Evolutionary conservation across 1,140 invertebrate genomes (phyloP), one percentile per base, ranked within the genome.

Genomic region (Delia radicum): DNA sequence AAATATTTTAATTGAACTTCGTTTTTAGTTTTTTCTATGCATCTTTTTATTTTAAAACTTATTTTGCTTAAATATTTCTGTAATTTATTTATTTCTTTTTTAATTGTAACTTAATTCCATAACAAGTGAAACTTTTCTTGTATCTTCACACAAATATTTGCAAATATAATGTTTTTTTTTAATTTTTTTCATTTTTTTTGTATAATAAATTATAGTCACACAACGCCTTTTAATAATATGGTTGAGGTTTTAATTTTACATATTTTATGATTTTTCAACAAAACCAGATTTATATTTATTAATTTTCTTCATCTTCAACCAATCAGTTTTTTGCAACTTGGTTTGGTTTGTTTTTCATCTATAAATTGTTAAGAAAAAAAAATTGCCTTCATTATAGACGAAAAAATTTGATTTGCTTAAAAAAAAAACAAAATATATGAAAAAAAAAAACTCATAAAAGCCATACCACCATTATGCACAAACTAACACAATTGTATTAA

Each of bases 201-300:
- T n/a, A n/a, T n/a, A n/a, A 67, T 4, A 67, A 67, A 31, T 67
- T 31, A 67, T 67, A 2, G 12, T 12, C 63, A 31, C n/a, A 67
- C 63, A 67, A 67, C 63, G 63, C 63, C 63, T 67, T 67, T 67
- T 67, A 67, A 67, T 33, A 67, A 18, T 67, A 67, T 7, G 8
- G 18, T 21, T 28, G 63, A 67, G 27, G 27, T 67, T 67, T 31
- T 67, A 67, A 31, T 67, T 67, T 67, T 67, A 67, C 63, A 67
- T 67, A 67, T 67, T 67, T 67, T 67, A 67, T 31, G 63, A 21
- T 55, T 18, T 55, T 55, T 21, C 18, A 26, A 18, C 28, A 29
- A 67, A 67, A 67, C 63, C 63, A 29, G 63, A 67, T 29, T 67
- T 67, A 27, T 27, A 27, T 5, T 12, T 12, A n/a, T 10, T 18